Evolutionary conservation across 2,113 vertebrate genomes (phyloP), one percentile per base, ranked within the genome.

Genomic region (Syngnathus floridae): DNA sequence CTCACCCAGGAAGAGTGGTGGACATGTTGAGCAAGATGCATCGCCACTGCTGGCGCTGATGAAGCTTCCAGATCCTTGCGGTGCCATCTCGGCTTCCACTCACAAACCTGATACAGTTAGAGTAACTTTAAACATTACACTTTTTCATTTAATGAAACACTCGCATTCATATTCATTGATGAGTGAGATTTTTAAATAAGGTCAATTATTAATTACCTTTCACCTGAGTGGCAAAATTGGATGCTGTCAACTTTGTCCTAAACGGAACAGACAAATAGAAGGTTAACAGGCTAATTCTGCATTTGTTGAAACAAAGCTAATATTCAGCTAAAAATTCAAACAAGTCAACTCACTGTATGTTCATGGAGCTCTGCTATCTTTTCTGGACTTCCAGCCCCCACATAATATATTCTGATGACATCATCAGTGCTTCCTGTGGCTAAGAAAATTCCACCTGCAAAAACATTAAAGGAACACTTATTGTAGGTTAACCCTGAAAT

Each of bases 171-270:
- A 16, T 70, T 3, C 56, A 41, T 40, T 7, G 0, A 1, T 31
- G 19, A 8, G 1, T 19, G 16, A 4, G 36, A 17, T 14, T 61
- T 14, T 51, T 1, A n/a, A 31, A 62, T 3, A 45, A 13, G 57
- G 14, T 8, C 4, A 49, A 55, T 57, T 10, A 49, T 19, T 13
- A 49, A 38, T 17, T 84, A 99, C 97, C 97, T 92, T 80, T 98
- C 93, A 73, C 93, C 92, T 37, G 78, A 89, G 81, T 98, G 95
- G 81, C 93, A 95, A 84, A 98, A 99, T 36, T 98, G 95, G 79
- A 99, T 98, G 83, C 96, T 98, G 84, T 98, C 97, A 65, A 99
- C 95, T 91, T 98, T 98, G 81, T 98, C 96, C 97, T 99, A 61
- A 22, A 87, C 64, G 41, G 57, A 36, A n/a, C 7, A 45, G 21